A percentile compares a stretch with the other conserved stretches of the same genome.
Conservation (phyloP, 2,888 invertebrate species). For the Thymelicus sylvestris region DNA sequence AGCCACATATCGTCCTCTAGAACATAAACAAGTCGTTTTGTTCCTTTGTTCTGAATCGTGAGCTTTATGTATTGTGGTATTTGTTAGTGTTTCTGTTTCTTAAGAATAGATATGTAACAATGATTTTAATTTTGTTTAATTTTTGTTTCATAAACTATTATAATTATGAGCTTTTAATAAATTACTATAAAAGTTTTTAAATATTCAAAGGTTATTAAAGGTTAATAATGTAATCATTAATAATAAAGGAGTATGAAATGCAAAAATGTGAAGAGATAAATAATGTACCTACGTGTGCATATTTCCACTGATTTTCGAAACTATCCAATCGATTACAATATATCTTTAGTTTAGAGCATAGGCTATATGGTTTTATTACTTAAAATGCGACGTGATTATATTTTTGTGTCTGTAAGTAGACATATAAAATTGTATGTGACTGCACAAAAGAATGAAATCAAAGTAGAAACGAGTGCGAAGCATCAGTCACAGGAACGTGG, state of each 20-base stretch:
- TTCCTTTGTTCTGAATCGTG: conserved; percentile 45
- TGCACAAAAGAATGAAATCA: conserved; percentile 62
- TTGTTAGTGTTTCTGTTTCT: conserved; percentile 4
- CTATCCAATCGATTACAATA: no score
- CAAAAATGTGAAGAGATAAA: background rate
- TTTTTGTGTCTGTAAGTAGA: background rate
- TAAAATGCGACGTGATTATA: no score
- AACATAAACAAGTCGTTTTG: conserved; percentile 49
- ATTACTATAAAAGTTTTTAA: no score
- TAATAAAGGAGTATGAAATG: background rate
- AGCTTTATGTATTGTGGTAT: conserved; percentile 13
- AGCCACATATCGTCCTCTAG: conserved; percentile 41
- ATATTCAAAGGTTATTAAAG: no score
- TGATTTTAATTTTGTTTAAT: background rate
- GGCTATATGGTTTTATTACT: no score
- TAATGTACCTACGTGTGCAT: no score
- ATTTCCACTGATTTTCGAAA: no score
- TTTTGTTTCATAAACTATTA: no score
- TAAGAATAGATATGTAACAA: conserved; percentile 1
- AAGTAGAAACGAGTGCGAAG: conserved; percentile 73
- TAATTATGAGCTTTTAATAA: background rate
- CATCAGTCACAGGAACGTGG: conserved; percentile 69
- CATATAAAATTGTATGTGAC: conserved; percentile 4
- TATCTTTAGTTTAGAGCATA: no score
- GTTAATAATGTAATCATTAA: background rate